Conservation (phyloP, 2,888 invertebrate genomes). For the Nomada flava region DNA sequence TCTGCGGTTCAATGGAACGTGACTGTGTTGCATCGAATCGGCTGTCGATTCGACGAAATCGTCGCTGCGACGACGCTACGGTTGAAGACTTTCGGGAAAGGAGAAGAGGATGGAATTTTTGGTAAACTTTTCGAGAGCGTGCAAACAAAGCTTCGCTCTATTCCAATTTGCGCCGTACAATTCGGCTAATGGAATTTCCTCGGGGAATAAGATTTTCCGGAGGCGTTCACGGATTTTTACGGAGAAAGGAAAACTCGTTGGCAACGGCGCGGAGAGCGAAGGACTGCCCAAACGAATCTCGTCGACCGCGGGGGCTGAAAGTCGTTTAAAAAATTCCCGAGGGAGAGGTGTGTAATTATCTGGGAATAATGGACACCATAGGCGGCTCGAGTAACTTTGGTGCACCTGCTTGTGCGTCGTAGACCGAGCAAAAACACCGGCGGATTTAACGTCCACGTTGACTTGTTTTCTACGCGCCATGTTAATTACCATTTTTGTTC, state of each 20-base stretch:
- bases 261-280: constrained; percentile 13
- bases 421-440: constrained; percentile 29
- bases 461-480: neutral
- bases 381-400: constrained; percentile 66
- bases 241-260: constrained; percentile 38
- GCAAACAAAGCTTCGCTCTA: neutral
- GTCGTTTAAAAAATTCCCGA: constrained; percentile 76
- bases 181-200: constrained; percentile 7
- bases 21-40: constrained; percentile 59
- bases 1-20: constrained; percentile 72
- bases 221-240: neutral
- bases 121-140: neutral
- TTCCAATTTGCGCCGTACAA: no score
- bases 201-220: neutral
- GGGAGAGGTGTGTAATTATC: constrained; percentile 76
- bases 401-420: constrained; percentile 26
- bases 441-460: constrained; percentile 63
- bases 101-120: neutral
- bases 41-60: constrained; percentile 44
- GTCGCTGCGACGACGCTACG: neutral
- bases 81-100: no score
- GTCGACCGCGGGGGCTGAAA: constrained; percentile 56
- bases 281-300: constrained; percentile 22
- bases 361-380: constrained; percentile 74
- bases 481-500: no score